Evolutionary conservation across 1,140 invertebrate genomes (phyloP).

Genomic region (Teleopsis dalmanni): DNA sequence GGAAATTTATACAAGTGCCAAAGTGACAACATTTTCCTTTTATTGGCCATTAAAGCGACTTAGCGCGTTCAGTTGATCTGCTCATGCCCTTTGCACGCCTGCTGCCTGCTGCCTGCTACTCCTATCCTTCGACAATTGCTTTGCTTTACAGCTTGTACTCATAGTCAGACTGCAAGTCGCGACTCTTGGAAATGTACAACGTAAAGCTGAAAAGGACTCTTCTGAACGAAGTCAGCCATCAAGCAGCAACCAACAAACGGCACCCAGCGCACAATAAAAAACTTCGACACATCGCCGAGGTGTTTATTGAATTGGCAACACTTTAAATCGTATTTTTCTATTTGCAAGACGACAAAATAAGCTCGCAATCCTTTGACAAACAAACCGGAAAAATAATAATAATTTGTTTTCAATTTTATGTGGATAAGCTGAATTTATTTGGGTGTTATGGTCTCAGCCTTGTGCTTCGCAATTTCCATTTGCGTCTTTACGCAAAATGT

Average conservation of each 20-base stretch:
- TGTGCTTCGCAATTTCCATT: too few species aligned
- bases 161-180: background rate
- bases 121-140: background rate
- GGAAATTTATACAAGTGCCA: conserved; percentile 38
- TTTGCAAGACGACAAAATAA: background rate
- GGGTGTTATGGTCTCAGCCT: too few species aligned
- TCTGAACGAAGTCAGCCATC: background rate
- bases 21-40: conserved; percentile 45
- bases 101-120: conserved; percentile 8
- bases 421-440: conserved; percentile 14
- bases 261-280: too few species aligned
- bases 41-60: conserved; percentile 45
- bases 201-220: background rate
- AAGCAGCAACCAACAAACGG: too few species aligned
- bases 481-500: too few species aligned
- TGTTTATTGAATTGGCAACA: conserved; percentile 12
- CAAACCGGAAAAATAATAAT: conserved; percentile 9
- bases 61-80: conserved; percentile 33
- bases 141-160: background rate
- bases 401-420: conserved; percentile 13
- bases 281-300: too few species aligned
- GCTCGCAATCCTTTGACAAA: conserved; percentile 16
- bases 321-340: conserved; percentile 8
- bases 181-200: background rate
- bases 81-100: background rate